Evolutionary conservation across 2,113 vertebrate species (phyloP).

Genomic region (Pomatostomus ruficeps): DNA sequence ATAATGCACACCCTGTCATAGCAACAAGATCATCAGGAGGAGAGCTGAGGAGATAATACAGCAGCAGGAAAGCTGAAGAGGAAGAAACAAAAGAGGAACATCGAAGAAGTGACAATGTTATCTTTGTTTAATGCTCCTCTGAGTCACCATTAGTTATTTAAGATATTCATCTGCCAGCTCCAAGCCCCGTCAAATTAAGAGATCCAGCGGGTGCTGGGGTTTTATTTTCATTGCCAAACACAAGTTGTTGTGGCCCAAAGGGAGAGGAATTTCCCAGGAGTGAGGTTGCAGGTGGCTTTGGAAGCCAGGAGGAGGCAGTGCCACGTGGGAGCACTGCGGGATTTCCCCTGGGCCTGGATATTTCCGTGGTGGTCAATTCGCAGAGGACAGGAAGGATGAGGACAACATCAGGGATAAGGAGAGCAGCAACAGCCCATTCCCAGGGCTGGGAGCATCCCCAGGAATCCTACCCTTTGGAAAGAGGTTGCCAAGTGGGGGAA

Average conservation of each 20-base stretch:
- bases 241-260: not conserved
- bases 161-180: conserved; percentile 30
- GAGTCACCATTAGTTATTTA: conserved; percentile 54
- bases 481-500: no score
- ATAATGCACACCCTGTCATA: conserved; percentile 9
- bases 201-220: not conserved
- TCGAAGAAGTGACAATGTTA: conserved; percentile 43
- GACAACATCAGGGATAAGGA: not conserved
- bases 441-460: not conserved
- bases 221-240: not conserved
- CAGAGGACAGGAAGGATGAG: not conserved
- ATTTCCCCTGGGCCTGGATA: not conserved
- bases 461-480: not conserved
- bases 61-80: not conserved
- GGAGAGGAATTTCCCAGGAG: not conserved
- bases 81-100: conserved; percentile 3
- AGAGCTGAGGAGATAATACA: conserved; percentile 35
- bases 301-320: not conserved
- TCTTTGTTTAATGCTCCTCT: conserved; percentile 45
- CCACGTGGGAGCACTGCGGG: not conserved
- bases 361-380: not conserved
- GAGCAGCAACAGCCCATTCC: not conserved
- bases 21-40: conserved; percentile 29
- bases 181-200: conserved; percentile 21
- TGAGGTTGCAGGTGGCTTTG: not conserved